A percentile compares a stretch with the other conserved stretches of the same genome.
phyloP scores from a whole-genome alignment of 53 echinoderm and acorn worm species.

The Crossaster papposus region DNA sequence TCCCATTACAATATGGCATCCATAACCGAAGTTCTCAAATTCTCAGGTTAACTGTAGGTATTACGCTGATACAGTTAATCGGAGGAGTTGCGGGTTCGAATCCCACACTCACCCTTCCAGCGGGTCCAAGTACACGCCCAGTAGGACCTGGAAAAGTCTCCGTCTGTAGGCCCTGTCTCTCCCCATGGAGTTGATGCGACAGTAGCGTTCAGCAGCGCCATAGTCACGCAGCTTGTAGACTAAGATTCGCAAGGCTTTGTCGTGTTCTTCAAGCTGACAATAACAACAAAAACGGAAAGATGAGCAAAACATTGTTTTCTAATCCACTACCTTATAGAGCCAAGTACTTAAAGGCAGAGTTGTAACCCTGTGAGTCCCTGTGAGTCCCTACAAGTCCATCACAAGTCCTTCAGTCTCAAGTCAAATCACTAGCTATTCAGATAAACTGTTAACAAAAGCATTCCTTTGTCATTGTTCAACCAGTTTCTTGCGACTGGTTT shows the following conservation, averaged over 20 bases:
- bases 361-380: too few species aligned
- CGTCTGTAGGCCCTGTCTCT: slow-evolving; percentile 81
- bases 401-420: too few species aligned
- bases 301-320: neutral
- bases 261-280: slow-evolving; percentile 98
- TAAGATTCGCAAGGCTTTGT: slow-evolving; percentile 92
- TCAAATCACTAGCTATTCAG: too few species aligned
- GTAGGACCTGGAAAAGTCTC: slow-evolving; percentile 91
- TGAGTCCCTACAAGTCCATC: too few species aligned
- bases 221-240: slow-evolving; percentile 97
- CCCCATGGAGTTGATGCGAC: slow-evolving; percentile 88
- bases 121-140: slow-evolving; percentile 95
- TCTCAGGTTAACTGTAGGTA: neutral
- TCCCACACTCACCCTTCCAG: slow-evolving; percentile 85
- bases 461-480: too few species aligned
- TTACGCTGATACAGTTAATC: neutral
- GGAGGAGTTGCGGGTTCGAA: neutral
- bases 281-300: neutral
- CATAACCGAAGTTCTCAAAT: too few species aligned
- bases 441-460: too few species aligned
- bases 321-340: neutral
- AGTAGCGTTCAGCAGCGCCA: slow-evolving; percentile 97
- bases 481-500: too few species aligned
- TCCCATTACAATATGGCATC: too few species aligned
- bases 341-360: too few species aligned